Percentiles rank a stretch among this genome's conserved stretches.
Conservation (phyloP, 2,113 vertebrate species). For the Poeciliopsis turrubarensis region DNA sequence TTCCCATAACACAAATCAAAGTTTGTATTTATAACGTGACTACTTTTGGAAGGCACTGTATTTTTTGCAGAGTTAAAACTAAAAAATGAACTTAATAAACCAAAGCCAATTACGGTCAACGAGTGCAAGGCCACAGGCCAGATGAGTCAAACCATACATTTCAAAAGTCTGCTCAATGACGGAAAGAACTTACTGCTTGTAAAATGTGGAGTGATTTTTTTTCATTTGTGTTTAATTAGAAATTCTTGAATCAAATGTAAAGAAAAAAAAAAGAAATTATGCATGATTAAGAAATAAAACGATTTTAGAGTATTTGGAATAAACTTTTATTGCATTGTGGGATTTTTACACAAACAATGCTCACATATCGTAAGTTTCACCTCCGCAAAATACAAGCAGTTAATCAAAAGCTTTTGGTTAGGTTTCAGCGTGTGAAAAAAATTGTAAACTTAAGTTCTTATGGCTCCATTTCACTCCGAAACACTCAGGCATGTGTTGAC, state of each 20-base stretch:
- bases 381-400: constrained; percentile 56
- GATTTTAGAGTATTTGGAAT: constrained; percentile 15
- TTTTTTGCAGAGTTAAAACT: background rate
- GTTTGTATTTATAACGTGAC: background rate
- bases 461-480: constrained; percentile 25
- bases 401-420: constrained; percentile 42
- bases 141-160: constrained; percentile 20
- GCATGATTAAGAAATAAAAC: background rate
- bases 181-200: constrained; percentile 13
- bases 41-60: background rate
- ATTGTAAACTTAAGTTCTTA: constrained; percentile 47
- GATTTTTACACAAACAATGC: constrained; percentile 59
- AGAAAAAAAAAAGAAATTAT: constrained; percentile 10
- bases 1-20: background rate
- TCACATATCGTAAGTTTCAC: constrained; percentile 35
- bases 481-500: constrained; percentile 12
- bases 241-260: constrained; percentile 9
- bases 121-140: constrained; percentile 15
- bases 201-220: constrained; percentile 10
- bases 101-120: background rate
- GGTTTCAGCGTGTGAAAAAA: constrained; percentile 43
- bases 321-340: constrained; percentile 49
- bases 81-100: background rate
- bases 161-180: constrained; percentile 5
- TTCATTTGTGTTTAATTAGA: constrained; percentile 28